Base-by-base conservation (phyloP, 1,140 invertebrate genomes). In the Heliconius hermathena region DNA sequence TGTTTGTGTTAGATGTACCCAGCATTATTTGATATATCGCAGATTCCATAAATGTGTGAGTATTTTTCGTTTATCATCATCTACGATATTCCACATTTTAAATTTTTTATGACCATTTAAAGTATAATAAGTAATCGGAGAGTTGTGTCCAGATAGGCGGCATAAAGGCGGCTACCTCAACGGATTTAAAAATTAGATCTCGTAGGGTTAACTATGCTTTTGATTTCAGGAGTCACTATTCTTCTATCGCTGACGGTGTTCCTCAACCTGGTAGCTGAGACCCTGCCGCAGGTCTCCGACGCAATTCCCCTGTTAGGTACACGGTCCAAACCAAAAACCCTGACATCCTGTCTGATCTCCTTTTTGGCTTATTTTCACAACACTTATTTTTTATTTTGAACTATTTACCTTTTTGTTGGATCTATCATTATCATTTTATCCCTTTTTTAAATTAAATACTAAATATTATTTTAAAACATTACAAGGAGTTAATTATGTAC, bases 161-260 rank as follows among this genome's bases (percentile, higher is more conserved):
- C 71, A 46, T 73, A 60, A 73, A 77, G 49, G 66, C 72, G 33
- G 54, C 60, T 29, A 79, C 18, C 52, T 38, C 72, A 38, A 36
- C 9, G 72, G 57, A 60, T n/a, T 71, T 71, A 49, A 11, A 79
- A 79, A 74, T 38, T 41, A 70, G 71, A 11, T 52, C 26, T 80
- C 52, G 77, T 81, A 86, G 88, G 89, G 89, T 88, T 92, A 93
- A 93, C 88, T 82, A 79, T 95, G 86, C 95, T 95, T 96, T 96
- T 96, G 97, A 96, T 98, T 98, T 96, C 97, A 99, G 99, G 99
- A 96, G 99, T 99, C 96, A 99, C 99, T 96, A 99, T 99, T 96
- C 97, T 99, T 95, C 98, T 99, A 95, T 99, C 99, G 95, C 97
- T 99, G 96, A 99, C 99, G 95, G 99, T 99, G 96, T 99, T 99